phyloP scores from a whole-genome alignment of 2,888 invertebrate species.

The Oxycera nigricornis region DNA sequence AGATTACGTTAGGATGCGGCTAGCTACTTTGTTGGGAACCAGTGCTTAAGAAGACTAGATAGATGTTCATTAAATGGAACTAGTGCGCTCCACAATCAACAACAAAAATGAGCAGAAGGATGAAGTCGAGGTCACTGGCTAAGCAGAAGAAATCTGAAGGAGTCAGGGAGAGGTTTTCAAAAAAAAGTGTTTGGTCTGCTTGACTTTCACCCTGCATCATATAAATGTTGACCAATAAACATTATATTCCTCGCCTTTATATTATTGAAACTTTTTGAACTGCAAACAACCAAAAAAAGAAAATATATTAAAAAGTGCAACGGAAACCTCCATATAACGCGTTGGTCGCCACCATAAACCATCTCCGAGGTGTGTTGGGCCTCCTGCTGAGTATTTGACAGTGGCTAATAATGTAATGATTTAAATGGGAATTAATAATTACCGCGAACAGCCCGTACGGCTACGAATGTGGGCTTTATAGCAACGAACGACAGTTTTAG shows the following conservation, averaged over 20 bases:
- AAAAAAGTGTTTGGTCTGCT: neutral
- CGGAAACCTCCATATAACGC: conserved; percentile 9
- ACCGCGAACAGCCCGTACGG: conserved; percentile 48
- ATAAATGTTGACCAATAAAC: conserved; percentile 42
- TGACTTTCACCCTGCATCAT: conserved; percentile 8
- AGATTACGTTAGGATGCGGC: no score
- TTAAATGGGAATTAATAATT: conserved; percentile 52
- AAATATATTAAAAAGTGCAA: conserved; percentile 34
- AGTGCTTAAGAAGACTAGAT: no score
- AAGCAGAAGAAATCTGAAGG: no score
- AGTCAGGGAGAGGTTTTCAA: no score
- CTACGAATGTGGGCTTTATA: conserved; percentile 38
- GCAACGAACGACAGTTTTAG: conserved; percentile 29
- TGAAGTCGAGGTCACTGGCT: no score
- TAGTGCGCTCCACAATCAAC: no score
- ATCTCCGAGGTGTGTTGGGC: conserved; percentile 50
- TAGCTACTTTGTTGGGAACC: no score
- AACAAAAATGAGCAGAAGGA: no score
- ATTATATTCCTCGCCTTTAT: conserved; percentile 42
- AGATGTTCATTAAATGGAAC: no score
- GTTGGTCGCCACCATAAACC: conserved; percentile 46
- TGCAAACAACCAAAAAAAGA: conserved; percentile 29
- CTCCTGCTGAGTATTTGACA: conserved; percentile 52
- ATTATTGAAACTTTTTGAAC: neutral
- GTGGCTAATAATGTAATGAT: conserved; percentile 53